Evolutionary conservation across 2,113 vertebrate species (phyloP).

Genomic region (Eolophus roseicapilla): DNA sequence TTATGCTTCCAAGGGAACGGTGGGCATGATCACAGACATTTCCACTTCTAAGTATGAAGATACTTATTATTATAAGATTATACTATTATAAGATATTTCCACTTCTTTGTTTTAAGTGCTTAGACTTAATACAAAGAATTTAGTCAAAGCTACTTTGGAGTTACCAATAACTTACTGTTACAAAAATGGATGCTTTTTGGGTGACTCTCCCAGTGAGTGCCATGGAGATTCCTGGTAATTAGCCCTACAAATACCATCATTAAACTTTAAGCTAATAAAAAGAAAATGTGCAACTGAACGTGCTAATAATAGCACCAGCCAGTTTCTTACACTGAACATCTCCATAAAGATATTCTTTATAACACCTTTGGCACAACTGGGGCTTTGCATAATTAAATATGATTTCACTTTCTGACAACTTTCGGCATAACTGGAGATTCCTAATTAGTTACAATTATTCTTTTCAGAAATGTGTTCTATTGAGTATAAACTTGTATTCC

Average conservation of each 20-base stretch:
- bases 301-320: constrained; percentile 38
- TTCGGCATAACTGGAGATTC: constrained; percentile 41
- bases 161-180: neutral
- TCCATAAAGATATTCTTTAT: constrained; percentile 56
- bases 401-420: constrained; percentile 59
- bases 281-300: constrained; percentile 24
- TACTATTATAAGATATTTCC: neutral
- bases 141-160: neutral
- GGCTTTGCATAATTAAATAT: constrained; percentile 69
- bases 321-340: neutral
- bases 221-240: constrained; percentile 29
- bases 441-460: constrained; percentile 65
- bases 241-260: constrained; percentile 23
- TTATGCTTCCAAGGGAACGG: neutral
- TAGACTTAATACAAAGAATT: neutral
- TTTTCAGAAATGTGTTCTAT: neutral
- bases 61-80: neutral
- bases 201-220: neutral
- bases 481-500: constrained; percentile 11
- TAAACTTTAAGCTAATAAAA: constrained; percentile 43
- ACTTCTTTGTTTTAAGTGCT: neutral
- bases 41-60: neutral
- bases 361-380: constrained; percentile 29
- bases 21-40: rapidly evolving
- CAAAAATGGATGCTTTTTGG: neutral